phyloP scores from a whole-genome alignment of 2,113 vertebrate species.

The Heteronetta atricapilla region DNA sequence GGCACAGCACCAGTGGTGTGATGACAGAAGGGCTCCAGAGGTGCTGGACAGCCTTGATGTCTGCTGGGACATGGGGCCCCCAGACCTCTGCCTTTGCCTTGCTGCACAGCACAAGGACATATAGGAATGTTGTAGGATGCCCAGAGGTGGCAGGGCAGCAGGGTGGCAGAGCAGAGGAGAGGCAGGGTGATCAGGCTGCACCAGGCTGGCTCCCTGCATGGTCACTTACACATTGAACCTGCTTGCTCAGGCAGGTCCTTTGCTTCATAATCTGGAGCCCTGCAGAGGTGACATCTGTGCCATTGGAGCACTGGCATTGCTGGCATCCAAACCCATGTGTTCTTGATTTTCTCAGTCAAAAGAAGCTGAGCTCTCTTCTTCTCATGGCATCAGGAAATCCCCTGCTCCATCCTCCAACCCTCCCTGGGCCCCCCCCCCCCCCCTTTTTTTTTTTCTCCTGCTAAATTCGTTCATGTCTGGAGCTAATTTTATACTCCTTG shows the following conservation, averaged over 20 bases:
- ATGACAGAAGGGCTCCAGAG: background rate
- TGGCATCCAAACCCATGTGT: background rate
- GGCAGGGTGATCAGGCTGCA: background rate
- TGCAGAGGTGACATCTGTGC: background rate
- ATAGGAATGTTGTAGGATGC: background rate
- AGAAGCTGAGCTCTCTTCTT: background rate
- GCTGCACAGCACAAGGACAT: background rate
- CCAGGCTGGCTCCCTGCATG: rapidly evolving
- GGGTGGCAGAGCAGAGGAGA: background rate
- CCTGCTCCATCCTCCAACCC: rapidly evolving
- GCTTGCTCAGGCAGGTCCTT: background rate
- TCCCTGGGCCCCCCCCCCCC: too few relatives aligned
- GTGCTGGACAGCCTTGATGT: background rate
- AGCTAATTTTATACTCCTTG: background rate
- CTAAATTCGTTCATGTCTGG: background rate
- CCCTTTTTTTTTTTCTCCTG: background rate
- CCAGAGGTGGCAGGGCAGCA: too few relatives aligned
- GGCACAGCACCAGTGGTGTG: rapidly evolving
- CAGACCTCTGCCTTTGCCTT: too few relatives aligned
- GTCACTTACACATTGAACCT: background rate
- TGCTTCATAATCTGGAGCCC: background rate
- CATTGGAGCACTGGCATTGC: background rate
- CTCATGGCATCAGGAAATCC: background rate
- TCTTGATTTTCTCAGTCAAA: background rate
- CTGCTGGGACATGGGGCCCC: rapidly evolving